phyloP scores from a whole-genome alignment of 1,140 invertebrate genomes.

The Spodoptera frugiperda region DNA sequence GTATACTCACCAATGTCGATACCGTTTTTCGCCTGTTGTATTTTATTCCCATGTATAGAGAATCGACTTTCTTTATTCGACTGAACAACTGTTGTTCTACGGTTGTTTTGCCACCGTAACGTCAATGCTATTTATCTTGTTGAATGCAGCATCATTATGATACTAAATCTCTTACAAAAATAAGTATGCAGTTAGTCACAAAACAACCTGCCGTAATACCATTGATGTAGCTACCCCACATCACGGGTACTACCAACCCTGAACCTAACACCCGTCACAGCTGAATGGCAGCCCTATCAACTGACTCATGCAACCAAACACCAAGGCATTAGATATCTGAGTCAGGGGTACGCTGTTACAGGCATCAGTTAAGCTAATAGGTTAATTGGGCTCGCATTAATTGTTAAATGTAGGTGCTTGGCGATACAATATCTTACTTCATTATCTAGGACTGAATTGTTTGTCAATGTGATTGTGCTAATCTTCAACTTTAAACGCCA shows the following conservation, averaged over 20 bases:
- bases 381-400: constrained; percentile 35
- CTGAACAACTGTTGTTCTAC: no score
- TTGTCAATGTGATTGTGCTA: background rate
- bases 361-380: constrained; percentile 37
- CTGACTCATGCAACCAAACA: constrained; percentile 20
- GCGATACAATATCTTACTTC: constrained; percentile 10
- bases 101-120: no score
- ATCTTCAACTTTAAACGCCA: background rate
- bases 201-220: no score
- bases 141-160: no score
- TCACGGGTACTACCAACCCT: constrained; percentile 2
- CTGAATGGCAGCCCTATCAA: constrained; percentile 7
- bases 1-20: no score
- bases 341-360: constrained; percentile 24
- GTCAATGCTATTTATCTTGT: no score
- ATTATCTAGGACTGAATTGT: background rate
- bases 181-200: no score
- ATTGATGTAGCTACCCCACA: background rate
- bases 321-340: constrained; percentile 28
- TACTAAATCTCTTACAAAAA: no score
- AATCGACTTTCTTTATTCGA: no score
- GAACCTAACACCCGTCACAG: background rate
- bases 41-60: no score
- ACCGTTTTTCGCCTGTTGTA: no score
- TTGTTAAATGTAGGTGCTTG: constrained; percentile 18